Percentiles rank a stretch among this genome's conserved stretches.
Evolutionary conservation across 1,140 invertebrate genomes (phyloP).

Genomic region (Trinorchestia longiramus): DNA sequence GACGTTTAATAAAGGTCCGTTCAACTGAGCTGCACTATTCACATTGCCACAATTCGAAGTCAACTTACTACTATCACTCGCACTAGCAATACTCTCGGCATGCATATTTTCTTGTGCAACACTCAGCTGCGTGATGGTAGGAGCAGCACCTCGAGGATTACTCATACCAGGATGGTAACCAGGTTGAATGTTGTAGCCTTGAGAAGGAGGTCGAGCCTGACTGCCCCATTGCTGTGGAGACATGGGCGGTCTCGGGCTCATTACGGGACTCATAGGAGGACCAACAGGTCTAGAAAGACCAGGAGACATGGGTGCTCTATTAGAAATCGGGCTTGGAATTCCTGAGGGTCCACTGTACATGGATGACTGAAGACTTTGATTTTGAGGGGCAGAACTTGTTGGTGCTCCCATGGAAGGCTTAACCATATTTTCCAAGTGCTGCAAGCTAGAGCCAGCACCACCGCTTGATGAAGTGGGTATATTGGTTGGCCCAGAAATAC

Average conservation of each 20-base stretch:
- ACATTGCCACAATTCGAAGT: constrained; percentile 61
- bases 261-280: constrained; percentile 64
- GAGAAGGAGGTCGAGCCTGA: constrained; percentile 54
- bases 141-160: background rate
- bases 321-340: constrained; percentile 62
- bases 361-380: constrained; percentile 61
- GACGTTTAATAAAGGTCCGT: constrained; percentile 58
- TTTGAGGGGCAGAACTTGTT: constrained; percentile 61
- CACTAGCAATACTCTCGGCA: constrained; percentile 64
- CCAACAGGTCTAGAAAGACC: constrained; percentile 59
- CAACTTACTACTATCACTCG: constrained; percentile 65
- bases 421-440: constrained; percentile 66
- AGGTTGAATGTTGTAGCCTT: constrained; percentile 58
- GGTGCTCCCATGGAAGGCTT: constrained; percentile 63
- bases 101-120: constrained; percentile 56
- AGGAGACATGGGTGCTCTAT: constrained; percentile 64
- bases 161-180: constrained; percentile 57
- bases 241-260: constrained; percentile 62
- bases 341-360: constrained; percentile 60
- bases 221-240: constrained; percentile 65
- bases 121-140: background rate
- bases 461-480: constrained; percentile 53
- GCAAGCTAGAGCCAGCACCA: constrained; percentile 59
- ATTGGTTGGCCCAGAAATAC: constrained; percentile 57
- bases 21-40: constrained; percentile 61